phyloP scores from a whole-genome alignment of 2,888 invertebrate species.

The Noctua fimbriata region DNA sequence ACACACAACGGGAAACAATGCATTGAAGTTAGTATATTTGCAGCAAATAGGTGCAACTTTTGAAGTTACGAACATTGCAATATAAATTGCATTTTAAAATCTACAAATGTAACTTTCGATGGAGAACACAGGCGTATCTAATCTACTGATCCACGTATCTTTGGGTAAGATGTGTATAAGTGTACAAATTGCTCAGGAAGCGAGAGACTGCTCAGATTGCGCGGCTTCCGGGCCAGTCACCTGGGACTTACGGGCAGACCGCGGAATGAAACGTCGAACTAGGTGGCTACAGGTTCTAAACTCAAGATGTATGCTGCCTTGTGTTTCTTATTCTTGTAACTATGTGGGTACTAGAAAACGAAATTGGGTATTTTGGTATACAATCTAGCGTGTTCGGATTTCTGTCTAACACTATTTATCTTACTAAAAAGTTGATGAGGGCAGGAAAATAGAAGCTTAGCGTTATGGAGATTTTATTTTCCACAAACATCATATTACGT shows the following conservation, averaged over 20 bases:
- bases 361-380: background rate
- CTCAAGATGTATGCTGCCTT: background rate
- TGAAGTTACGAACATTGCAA: background rate
- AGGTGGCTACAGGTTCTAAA: background rate
- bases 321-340: background rate
- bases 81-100: background rate
- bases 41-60: background rate
- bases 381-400: background rate
- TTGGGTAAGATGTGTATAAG: background rate
- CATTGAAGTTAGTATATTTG: background rate
- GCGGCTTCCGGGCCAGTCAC: conserved; percentile 2
- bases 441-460: background rate
- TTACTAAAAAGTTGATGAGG: background rate
- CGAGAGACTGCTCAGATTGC: background rate
- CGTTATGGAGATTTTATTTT: background rate
- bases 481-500: background rate
- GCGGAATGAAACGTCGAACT: background rate
- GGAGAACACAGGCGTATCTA: background rate
- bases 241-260: conserved; percentile 10
- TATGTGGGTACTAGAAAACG: background rate
- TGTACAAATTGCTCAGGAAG: conserved; percentile 14
- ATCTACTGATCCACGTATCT: background rate
- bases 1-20: background rate
- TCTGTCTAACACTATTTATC: background rate
- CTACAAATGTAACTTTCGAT: too few species aligned